Conservation (phyloP, 2,888 invertebrate genomes). For the Limnephilus rhombicus region DNA sequence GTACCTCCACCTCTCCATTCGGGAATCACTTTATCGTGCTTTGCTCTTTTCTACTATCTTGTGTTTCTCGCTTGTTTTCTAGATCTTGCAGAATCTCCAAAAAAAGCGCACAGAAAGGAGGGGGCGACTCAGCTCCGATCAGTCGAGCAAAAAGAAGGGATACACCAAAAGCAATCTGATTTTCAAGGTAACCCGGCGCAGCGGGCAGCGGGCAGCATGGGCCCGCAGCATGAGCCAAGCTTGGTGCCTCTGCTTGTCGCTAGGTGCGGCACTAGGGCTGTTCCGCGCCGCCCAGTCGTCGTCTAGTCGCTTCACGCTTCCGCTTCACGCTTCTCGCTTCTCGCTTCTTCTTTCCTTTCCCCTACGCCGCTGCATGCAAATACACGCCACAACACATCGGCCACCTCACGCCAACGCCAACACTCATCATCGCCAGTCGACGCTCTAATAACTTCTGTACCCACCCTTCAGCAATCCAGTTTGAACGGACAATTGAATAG, state of each 20-base stretch:
- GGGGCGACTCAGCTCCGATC: slow-evolving; percentile 97
- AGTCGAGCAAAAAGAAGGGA: slow-evolving; percentile 93
- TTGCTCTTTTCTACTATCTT: slow-evolving; percentile 85
- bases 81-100: slow-evolving; percentile 99
- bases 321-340: slow-evolving; percentile 66
- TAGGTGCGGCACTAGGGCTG: slow-evolving; percentile 15
- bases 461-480: slow-evolving; percentile 16
- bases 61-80: slow-evolving; percentile 94
- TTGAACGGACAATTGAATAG: slow-evolving; percentile 26
- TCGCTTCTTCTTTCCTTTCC: slow-evolving; percentile 62
- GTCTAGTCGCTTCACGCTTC: slow-evolving; percentile 71
- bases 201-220: slow-evolving; percentile 77
- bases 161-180: slow-evolving; percentile 98
- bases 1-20: slow-evolving; percentile 72
- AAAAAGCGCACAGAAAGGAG: slow-evolving; percentile 98
- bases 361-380: slow-evolving; percentile 70
- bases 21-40: slow-evolving; percentile 77
- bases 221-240: slow-evolving; percentile 68
- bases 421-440: slow-evolving; percentile 31
- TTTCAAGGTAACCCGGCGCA: slow-evolving; percentile 94
- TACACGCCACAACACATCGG: slow-evolving; percentile 63
- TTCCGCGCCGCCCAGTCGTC: slow-evolving; percentile 71
- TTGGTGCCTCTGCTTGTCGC: slow-evolving; percentile 43
- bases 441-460: slow-evolving; percentile 17
- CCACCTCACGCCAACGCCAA: slow-evolving; percentile 45